Evolutionary conservation across 2,797 vertebrate species (phyloP).

Genomic region (Eleutherodactylus coqui): DNA sequence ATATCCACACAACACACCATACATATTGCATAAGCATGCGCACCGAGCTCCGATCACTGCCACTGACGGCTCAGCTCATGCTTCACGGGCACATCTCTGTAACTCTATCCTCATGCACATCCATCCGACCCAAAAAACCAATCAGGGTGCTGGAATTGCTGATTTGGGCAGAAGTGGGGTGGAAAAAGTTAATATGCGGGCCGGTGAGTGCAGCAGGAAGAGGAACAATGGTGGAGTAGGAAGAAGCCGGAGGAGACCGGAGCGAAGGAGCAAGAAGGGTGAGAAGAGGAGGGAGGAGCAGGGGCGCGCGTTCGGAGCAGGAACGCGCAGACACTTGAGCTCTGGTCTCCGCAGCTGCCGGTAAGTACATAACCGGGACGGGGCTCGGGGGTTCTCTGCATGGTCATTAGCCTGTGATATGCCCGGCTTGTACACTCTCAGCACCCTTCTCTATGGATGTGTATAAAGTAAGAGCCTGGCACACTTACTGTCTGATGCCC

Average conservation of each 20-base stretch:
- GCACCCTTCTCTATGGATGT: background rate
- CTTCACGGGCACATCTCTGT: no score
- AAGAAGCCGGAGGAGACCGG: background rate
- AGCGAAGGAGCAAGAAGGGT: background rate
- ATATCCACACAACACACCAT: no score
- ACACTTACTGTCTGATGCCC: no score
- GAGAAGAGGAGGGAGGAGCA: conserved; percentile 4
- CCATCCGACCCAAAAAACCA: no score
- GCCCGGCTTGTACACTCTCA: background rate
- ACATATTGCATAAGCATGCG: no score
- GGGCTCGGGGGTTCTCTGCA: background rate
- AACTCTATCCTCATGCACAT: no score
- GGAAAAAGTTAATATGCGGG: background rate
- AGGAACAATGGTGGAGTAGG: background rate
- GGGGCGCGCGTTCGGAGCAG: background rate
- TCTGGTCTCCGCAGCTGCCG: conserved; percentile 27
- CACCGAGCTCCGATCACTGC: no score
- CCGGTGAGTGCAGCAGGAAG: background rate
- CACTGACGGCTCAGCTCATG: no score
- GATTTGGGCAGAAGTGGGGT: background rate
- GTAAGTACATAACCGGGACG: conserved; percentile 27
- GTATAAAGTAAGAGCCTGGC: background rate
- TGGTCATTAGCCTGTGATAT: no score
- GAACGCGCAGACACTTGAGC: conserved; percentile 10
- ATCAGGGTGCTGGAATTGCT: no score